These are phyloP conservation scores for Corapipo altera DNA, from an alignment of 2,113 vertebrate genomes.

Conservation along the genomic window DNA sequence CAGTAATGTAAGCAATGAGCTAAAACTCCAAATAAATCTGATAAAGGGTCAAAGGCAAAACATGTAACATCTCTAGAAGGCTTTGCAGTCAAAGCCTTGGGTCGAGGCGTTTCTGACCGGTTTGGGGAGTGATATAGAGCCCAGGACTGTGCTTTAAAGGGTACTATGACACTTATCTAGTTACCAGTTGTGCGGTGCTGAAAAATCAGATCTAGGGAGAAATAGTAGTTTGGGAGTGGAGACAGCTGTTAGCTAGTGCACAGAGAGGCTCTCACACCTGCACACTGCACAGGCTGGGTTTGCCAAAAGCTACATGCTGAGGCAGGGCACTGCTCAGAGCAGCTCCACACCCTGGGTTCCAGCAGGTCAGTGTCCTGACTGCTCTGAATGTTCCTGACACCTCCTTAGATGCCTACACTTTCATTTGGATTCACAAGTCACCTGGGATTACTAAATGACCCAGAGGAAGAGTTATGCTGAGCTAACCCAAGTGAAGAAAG, in stretches of 20 bases:
- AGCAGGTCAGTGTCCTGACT: not conserved
- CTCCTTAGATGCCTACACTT: not conserved
- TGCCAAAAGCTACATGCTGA: not conserved
- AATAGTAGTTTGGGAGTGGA: not conserved
- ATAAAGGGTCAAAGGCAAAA: not conserved
- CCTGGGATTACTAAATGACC: not conserved
- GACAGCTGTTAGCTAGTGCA: not conserved
- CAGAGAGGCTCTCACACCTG: not conserved
- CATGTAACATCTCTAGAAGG: not conserved
- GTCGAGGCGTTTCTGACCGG: not conserved
- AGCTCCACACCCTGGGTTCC: not conserved
- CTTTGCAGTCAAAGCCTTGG: not conserved
- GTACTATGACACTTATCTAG: not conserved
- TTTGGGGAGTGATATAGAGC: not conserved
- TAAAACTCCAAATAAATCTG: not conserved
- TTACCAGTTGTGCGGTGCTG: not conserved
- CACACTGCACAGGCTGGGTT: not conserved
- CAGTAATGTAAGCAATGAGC: not conserved
- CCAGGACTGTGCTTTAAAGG: not conserved
- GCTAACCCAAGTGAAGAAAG: not conserved
- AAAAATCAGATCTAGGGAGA: not conserved
- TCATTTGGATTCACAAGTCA: not conserved
- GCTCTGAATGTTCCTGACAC: not conserved
- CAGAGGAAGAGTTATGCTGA: not conserved
- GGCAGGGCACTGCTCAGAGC: not conserved